phyloP scores from a whole-genome alignment of 2,888 invertebrate genomes.

The Neoitamus cyanurus region DNA sequence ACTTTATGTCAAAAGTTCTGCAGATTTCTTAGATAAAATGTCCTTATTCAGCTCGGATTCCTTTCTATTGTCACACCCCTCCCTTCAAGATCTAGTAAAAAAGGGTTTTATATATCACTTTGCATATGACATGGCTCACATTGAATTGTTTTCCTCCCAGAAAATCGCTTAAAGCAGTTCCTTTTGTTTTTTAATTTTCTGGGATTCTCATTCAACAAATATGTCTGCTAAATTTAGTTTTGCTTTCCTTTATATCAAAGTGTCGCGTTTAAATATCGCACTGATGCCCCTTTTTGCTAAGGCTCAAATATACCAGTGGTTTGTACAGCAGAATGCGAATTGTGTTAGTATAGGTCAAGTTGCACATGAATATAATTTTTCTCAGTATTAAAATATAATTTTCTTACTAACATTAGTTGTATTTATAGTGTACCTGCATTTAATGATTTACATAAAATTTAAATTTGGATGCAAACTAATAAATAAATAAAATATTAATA shows the following conservation, averaged over 20 bases:
- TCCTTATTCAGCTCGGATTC: conserved; percentile 35
- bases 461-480: too few relatives aligned
- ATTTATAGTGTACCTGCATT: too few relatives aligned
- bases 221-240: conserved; percentile 37
- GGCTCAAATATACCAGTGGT: neutral
- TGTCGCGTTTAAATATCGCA: neutral
- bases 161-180: conserved; percentile 18
- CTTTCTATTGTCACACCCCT: conserved; percentile 28
- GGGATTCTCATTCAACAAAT: neutral
- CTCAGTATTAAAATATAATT: too few relatives aligned
- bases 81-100: conserved; percentile 32
- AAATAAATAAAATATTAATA: too few relatives aligned
- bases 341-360: neutral
- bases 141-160: conserved; percentile 13
- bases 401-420: too few relatives aligned
- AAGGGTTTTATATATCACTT: conserved; percentile 33
- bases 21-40: conserved; percentile 40
- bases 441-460: too few relatives aligned
- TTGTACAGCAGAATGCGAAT: neutral
- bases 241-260: neutral
- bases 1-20: conserved; percentile 40
- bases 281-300: neutral
- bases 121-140: conserved; percentile 12
- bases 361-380: neutral
- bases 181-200: conserved; percentile 39